These are phyloP conservation scores for Acanthoscelides obtectus DNA, from an alignment of 2,888 invertebrate genomes.

Conservation along the genomic window DNA sequence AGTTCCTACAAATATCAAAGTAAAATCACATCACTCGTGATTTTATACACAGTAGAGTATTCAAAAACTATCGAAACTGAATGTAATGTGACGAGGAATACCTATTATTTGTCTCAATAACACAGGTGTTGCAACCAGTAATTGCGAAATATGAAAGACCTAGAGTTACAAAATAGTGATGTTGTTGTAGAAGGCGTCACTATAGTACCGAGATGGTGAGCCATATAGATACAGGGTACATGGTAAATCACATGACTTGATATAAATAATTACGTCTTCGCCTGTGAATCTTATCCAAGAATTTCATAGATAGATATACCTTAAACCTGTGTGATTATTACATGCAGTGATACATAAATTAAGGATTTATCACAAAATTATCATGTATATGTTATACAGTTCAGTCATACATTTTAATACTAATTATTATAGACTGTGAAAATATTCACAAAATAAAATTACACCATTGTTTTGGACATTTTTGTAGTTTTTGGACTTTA, in stretches of 20 bases:
- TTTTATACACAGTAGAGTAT: neutral
- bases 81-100: neutral
- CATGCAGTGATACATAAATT: neutral
- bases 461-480: neutral
- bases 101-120: no score
- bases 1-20: neutral
- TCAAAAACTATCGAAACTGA: neutral
- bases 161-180: no score
- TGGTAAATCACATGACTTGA: no score
- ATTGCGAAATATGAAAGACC: no score
- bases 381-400: neutral
- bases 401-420: neutral
- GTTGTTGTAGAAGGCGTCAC: no score
- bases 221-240: no score
- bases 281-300: neutral
- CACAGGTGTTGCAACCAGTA: no score
- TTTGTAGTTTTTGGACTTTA: neutral
- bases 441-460: neutral
- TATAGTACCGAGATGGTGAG: no score
- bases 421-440: neutral
- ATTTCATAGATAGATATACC: no score
- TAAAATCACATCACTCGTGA: neutral
- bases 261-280: neutral
- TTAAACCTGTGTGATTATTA: neutral
- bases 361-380: neutral